Evolutionary conservation across 1,140 invertebrate genomes (phyloP), one percentile per base, ranked within the genome.

Genomic region (Lysiphlebus fabarum): DNA sequence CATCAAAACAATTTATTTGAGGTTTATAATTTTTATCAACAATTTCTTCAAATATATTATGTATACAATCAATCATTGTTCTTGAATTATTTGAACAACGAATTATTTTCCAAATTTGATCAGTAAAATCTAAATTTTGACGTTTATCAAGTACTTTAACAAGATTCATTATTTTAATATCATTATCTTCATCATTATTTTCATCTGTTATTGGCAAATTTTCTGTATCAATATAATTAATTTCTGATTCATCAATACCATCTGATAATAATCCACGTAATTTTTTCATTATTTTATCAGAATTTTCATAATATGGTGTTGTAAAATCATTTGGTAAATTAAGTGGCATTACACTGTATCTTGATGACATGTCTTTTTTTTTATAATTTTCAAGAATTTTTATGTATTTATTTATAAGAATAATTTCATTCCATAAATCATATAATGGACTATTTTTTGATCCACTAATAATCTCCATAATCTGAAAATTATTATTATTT

Each of bases 41-140:
- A 53, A 68, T 60, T 60, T 73, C 63, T 9, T 70, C 53, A 6
- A 76, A 62, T n/a, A 74, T 53, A 17, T 43, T 58, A 43, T 69
- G 59, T 48, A 75, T 54, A 33, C 60, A 72, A 43, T 70, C 63
- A 56, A 62, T 66, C 49, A 76, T 71, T 51, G 67, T 51, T 14
- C 61, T 51, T 49, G 70, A 72, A 50, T 66, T 58, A 9, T 53
- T 43, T 40, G 59, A 60, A 17, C 59, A 59, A 53, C 66, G 72
- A 12, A 76, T 56, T 34, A 76, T 62, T 9, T 63, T 67, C 75
- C 75, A 77, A 5, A 77, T 62, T 37, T 67, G n/a, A 63, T 76
- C 73, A 8, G 69, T 71, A 64, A 77, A 72, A 60, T 77, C 72
- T 49, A 65, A 33, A 65, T 75, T 71, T 50, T 70, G 48, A 42